phyloP scores from a whole-genome alignment of 2,888 invertebrate species.

The Leucophenga maculata region DNA sequence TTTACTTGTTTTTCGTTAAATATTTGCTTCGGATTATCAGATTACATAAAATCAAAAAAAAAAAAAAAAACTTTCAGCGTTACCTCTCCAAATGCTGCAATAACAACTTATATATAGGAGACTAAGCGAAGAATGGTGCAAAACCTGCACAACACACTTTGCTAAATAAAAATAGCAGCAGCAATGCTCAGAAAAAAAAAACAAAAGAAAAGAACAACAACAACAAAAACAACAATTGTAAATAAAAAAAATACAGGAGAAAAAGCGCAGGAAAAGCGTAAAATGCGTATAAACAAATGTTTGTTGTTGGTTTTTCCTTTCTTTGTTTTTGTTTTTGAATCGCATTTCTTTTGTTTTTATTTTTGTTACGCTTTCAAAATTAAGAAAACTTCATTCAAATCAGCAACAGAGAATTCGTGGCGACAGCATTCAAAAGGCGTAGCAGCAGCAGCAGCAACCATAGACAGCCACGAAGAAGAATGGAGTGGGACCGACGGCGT shows the following conservation, averaged over 20 bases:
- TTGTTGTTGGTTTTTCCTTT: neutral
- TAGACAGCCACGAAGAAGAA: neutral
- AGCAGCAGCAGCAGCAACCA: neutral
- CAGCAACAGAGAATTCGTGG: no score
- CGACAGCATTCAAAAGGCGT: no score
- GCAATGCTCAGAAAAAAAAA: neutral
- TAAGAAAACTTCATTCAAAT: slow-evolving; percentile 3
- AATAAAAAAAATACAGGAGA: neutral
- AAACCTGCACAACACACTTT: slow-evolving; percentile 1
- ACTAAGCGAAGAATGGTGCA: neutral
- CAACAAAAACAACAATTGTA: neutral
- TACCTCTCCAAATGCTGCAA: neutral
- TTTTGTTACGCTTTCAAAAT: slow-evolving; percentile 11
- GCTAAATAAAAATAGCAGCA: neutral
- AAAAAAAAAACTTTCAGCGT: no score
- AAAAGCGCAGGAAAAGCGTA: slow-evolving; percentile 4
- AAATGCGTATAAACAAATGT: slow-evolving; percentile 8
- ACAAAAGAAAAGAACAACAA: slow-evolving; percentile 8
- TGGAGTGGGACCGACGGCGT: neutral
- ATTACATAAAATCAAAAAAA: no score
- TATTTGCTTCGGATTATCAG: no score
- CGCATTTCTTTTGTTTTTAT: neutral
- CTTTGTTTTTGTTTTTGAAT: neutral
- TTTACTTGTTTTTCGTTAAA: no score
- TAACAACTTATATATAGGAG: neutral